Conservation (phyloP, 1,140 invertebrate genomes). For the Anastatus disparis region DNA sequence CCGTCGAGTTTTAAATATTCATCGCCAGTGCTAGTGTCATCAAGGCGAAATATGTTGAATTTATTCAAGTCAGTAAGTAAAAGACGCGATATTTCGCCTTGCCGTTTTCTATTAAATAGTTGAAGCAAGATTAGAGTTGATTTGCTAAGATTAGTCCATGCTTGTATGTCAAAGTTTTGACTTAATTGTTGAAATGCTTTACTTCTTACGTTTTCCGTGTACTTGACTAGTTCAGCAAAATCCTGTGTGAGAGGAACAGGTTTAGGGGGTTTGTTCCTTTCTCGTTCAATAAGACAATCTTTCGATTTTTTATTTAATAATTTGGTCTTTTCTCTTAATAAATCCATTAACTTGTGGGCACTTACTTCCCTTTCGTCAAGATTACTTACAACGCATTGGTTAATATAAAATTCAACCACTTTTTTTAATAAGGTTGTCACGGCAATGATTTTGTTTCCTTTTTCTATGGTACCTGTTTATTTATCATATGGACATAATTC, state of each 20-base stretch:
- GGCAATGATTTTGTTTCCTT: neutral
- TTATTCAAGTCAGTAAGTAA: neutral
- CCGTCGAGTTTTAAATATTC: neutral
- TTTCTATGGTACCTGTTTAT: neutral
- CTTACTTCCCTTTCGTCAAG: no score
- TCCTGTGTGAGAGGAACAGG: neutral
- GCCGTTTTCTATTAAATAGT: neutral
- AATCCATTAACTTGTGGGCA: no score
- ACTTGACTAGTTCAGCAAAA: neutral
- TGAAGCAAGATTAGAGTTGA: neutral
- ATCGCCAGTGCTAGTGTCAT: neutral
- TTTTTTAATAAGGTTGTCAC: neutral
- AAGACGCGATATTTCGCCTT: neutral
- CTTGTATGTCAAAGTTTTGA: neutral
- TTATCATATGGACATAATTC: neutral
- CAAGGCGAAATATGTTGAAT: neutral
- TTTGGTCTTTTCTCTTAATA: no score
- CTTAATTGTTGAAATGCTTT: neutral
- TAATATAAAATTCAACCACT: neutral
- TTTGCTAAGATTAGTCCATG: neutral
- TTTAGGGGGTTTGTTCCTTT: neutral
- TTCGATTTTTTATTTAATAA: neutral
- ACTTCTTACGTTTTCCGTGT: neutral
- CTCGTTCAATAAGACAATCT: neutral
- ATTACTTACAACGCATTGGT: no score